phyloP scores from a whole-genome alignment of 1,140 invertebrate genomes.

The Oncopeltus fasciatus region DNA sequence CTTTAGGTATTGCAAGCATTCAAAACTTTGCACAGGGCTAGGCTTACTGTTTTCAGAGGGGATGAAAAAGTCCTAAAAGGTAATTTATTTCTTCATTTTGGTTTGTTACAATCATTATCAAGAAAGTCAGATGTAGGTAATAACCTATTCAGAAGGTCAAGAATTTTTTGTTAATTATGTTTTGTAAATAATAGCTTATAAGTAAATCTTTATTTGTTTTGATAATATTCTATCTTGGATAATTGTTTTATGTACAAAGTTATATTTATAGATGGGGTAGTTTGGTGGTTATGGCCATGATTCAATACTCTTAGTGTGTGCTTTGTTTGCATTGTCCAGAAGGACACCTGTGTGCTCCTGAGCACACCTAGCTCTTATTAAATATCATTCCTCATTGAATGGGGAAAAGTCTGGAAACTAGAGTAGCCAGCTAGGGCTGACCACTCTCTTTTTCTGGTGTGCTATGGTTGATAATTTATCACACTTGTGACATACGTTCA shows the following conservation, averaged over 20 bases:
- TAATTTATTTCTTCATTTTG: slow-evolving; percentile 21
- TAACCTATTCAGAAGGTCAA: not conserved
- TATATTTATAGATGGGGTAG: too few species aligned
- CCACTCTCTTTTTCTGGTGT: too few species aligned
- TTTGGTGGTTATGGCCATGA: too few species aligned
- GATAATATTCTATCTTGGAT: not conserved
- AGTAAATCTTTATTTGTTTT: not conserved
- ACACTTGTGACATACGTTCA: too few species aligned
- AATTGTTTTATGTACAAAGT: not conserved
- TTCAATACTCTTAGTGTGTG: too few species aligned
- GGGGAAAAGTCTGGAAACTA: too few species aligned
- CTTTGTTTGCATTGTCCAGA: too few species aligned
- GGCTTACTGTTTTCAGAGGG: slow-evolving; percentile 42
- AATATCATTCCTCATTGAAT: too few species aligned
- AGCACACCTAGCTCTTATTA: too few species aligned
- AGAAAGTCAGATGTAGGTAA: not conserved
- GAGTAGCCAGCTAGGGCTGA: too few species aligned
- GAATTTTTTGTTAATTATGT: not conserved
- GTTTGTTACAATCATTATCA: not conserved
- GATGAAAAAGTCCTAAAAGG: slow-evolving; percentile 41
- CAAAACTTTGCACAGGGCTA: slow-evolving; percentile 46
- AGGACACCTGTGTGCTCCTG: too few species aligned
- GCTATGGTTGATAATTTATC: too few species aligned
- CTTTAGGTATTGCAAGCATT: slow-evolving; percentile 44
- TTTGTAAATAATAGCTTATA: not conserved